phyloP scores from a whole-genome alignment of 2,888 invertebrate species.

The Hoplodrina ambigua region DNA sequence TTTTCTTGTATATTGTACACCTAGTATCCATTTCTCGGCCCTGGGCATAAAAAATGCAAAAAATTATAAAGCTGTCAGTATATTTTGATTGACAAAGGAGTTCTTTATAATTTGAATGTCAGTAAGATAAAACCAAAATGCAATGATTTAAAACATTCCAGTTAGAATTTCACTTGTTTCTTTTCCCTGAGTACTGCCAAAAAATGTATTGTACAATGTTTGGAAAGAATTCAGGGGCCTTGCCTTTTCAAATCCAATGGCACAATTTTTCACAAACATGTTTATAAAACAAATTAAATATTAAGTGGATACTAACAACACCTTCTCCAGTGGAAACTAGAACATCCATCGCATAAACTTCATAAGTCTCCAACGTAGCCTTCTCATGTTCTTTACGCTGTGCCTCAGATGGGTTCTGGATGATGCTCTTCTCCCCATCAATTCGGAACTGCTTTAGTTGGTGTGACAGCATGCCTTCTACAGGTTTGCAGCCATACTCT shows the following conservation, averaged over 20 bases:
- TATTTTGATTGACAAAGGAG: neutral
- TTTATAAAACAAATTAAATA: neutral
- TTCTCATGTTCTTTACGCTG: constrained; percentile 99
- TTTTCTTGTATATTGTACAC: constrained; percentile 99
- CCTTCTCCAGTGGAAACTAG: constrained; percentile 98
- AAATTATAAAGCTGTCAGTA: neutral
- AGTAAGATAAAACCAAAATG: constrained; percentile 75
- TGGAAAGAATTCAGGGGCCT: constrained; percentile 85
- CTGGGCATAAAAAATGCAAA: constrained; percentile 77
- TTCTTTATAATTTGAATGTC: constrained; percentile 59
- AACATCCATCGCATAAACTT: constrained; percentile 99
- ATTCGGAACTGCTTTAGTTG: constrained; percentile 98
- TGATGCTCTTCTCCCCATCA: constrained; percentile 97
- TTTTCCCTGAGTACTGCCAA: constrained; percentile 82
- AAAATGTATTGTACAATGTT: constrained; percentile 61
- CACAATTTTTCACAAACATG: neutral
- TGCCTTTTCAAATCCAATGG: no score
- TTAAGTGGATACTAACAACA: constrained; percentile 90
- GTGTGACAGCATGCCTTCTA: constrained; percentile 98
- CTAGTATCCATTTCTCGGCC: constrained; percentile 98
- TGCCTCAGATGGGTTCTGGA: constrained; percentile 98
- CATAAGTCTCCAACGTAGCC: constrained; percentile 98
- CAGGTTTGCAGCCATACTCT: constrained; percentile 98
- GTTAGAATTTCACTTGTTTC: constrained; percentile 72
- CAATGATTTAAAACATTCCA: constrained; percentile 62